A percentile compares a stretch with the other conserved stretches of the same genome.
Evolutionary conservation across 2,888 invertebrate genomes (phyloP).

Genomic region (Galerucella pusilla): DNA sequence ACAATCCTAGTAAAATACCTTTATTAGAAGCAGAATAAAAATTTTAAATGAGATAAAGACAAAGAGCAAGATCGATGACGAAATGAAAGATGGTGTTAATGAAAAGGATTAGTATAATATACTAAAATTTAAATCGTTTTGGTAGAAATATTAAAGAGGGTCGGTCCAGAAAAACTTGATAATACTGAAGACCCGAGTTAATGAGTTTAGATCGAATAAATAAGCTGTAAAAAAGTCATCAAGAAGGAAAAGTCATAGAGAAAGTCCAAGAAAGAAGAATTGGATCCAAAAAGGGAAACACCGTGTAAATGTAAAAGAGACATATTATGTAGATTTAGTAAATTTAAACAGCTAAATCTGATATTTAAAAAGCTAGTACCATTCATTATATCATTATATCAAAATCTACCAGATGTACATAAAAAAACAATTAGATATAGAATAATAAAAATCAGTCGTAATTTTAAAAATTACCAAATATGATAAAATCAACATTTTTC

Average conservation of each 20-base stretch:
- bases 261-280: background rate
- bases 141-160: too few relatives aligned
- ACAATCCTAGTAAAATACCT: too few relatives aligned
- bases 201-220: too few relatives aligned
- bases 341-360: background rate
- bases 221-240: too few relatives aligned
- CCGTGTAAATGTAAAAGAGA: background rate
- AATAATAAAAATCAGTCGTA: background rate
- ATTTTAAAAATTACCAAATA: background rate
- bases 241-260: background rate
- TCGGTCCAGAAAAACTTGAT: too few relatives aligned
- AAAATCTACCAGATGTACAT: slow-evolving; percentile 5
- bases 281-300: background rate
- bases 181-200: too few relatives aligned
- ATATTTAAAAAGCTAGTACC: background rate
- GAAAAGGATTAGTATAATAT: too few relatives aligned
- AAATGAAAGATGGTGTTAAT: too few relatives aligned
- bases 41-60: too few relatives aligned
- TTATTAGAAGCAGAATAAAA: too few relatives aligned
- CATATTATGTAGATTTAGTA: background rate
- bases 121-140: too few relatives aligned
- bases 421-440: background rate
- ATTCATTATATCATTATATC: background rate
- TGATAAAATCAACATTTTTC: background rate
- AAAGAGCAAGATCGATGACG: too few relatives aligned